Evolutionary conservation across 2,888 invertebrate genomes (phyloP), one percentile per base, ranked within the genome.

Genomic region (Epirrhoe tristata): DNA sequence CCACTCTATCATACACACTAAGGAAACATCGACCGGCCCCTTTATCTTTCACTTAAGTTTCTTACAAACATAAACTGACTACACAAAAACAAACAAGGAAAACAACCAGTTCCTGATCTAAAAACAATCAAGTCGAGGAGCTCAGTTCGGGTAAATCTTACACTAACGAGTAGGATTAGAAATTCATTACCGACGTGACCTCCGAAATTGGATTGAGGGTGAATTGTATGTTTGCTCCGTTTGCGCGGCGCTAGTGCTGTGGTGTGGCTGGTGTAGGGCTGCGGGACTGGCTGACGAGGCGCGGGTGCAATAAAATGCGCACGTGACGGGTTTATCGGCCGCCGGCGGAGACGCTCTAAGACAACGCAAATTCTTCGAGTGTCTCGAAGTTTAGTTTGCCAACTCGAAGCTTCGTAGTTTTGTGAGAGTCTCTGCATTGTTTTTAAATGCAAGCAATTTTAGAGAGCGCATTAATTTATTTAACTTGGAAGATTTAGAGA

Each of bases 241-340:
- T 43, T 32, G 54, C 50, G 59, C 54, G 74, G 76, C 72, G 74
- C 14, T 16, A 14, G 12, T 48, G 48, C 16, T 48, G 14, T 16
- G 48, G 12, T 16, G 48, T 16, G 46, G n/a, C 6, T 16, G 46
- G n/a, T 2, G 48, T 48, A 6, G 14, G 6, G 48, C 5, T 1
- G 48, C 4, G 48, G 6, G 12, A 16, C 14, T n/a, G 69, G 59
- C 66, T 65, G 66, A 57, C 62, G 68, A 68, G 50, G 58, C 66
- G 54, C 51, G 53, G 39, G 56, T 52, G 69, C 67, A 65, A 67
- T 70, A 56, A 39, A 55, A 69, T 67, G 56, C 56, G 61, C 70
- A 67, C 70, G 68, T 60, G 65, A 60, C 63, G 64, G 67, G 65
- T 69, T 70, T 67, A 70, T 58, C 58, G 64, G 50, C 2, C 5